Base-by-base conservation (phyloP, 2,113 vertebrate species). In the Pogonocichla stellata region DNA sequence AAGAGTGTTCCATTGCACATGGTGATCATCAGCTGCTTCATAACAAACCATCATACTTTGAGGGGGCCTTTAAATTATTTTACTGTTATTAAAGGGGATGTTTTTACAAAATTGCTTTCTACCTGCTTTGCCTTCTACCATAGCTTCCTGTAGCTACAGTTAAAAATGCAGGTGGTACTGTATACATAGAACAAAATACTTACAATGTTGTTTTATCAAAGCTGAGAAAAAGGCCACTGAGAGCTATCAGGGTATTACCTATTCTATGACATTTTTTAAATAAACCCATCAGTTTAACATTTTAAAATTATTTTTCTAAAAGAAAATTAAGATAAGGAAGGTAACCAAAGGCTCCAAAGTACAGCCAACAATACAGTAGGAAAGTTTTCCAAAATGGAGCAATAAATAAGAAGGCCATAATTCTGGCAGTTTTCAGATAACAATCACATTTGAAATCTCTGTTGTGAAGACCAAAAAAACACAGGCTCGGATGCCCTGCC, bases 11-110 rank as follows among this genome's bases (percentile, higher is more conserved):
- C 61, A 56, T 79, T 95, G 91, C 69, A 69, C 83, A 90, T 3
- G 24, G 29, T 4, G 8, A 71, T 77, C 47, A 85, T 96, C 94
- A 94, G 77, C 78, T 95, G 73, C 50, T 96, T 78, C 71, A 48
- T 53, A 84, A 81, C 19, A 80, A 91, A 78, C 31, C 9, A 34
- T 7, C 0, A 1, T 25, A 60, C 29, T 84, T 79, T 33, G 40
- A 38, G 34, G 29, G 19, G 24, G 22, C 9, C 20, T 78, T 78
- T 75, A 16, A 66, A 78, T 74, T 74, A 70, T 65, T 85, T 88
- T 51, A 82, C 47, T 48, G 29, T 64, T 69, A 34, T 26, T 77
- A 19, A 65, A 77, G 43, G 18, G 20, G 33, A 78, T 74, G 14
- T 42, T 71, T 75, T 69, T 54, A 65, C 19, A 25, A 43, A 75